phyloP scores from a whole-genome alignment of 2,888 invertebrate species.

The Scaptomyza parva region DNA sequence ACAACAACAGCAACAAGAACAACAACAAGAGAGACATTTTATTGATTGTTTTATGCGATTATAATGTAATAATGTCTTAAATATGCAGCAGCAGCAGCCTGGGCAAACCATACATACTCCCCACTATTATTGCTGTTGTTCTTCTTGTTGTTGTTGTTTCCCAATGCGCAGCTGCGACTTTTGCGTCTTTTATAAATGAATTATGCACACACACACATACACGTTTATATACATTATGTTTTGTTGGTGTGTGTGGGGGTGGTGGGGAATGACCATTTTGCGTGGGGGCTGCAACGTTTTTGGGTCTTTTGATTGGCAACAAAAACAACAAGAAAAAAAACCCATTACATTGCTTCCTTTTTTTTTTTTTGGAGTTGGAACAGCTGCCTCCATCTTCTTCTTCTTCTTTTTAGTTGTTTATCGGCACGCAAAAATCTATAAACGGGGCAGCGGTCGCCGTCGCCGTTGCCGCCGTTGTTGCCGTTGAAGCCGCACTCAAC shows the following conservation, averaged over 20 bases:
- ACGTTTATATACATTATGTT: not conserved
- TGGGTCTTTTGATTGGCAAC: conserved; percentile 78
- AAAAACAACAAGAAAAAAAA: conserved; percentile 21
- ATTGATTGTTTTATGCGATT: conserved; percentile 83
- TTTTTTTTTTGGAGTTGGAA: not conserved
- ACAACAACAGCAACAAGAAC: not conserved
- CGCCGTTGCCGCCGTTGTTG: conserved; percentile 42
- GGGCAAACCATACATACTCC: conserved; percentile 3
- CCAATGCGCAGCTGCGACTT: conserved; percentile 72
- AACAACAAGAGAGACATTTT: conserved; percentile 68
- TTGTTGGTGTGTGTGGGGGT: conserved; percentile 3
- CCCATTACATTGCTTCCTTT: conserved; percentile 31
- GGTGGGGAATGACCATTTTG: conserved; percentile 55
- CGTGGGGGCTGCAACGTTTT: conserved; percentile 47
- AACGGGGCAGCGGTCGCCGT: conserved; percentile 70
- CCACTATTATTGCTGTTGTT: conserved; percentile 1
- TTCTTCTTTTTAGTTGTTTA: conserved; percentile 26
- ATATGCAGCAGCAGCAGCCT: conserved; percentile 56
- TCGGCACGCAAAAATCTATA: conserved; percentile 69
- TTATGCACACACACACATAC: conserved; percentile 56
- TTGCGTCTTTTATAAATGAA: conserved; percentile 68
- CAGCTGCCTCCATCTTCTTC: not conserved
- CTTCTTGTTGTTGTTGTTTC: conserved; percentile 25
- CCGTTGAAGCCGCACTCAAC: conserved; percentile 76
- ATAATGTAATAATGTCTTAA: conserved; percentile 82